Percentiles rank a stretch among this genome's conserved stretches.
Evolutionary conservation across 2,888 invertebrate species (phyloP).

Genomic region (Drosophila infuscata): DNA sequence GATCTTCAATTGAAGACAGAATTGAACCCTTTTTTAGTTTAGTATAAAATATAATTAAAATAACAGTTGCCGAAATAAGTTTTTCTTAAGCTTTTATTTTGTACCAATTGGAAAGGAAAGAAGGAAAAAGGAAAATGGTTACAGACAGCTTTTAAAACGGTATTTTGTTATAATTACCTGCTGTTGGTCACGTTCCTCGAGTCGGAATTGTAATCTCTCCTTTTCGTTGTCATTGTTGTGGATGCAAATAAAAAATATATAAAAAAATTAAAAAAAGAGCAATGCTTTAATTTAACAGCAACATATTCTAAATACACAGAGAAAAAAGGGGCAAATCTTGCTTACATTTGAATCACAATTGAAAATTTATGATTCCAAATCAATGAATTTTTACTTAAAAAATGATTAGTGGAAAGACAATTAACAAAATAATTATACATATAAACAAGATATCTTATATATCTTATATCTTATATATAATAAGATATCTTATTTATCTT

Average conservation of each 20-base stretch:
- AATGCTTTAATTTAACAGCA: not conserved
- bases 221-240: not conserved
- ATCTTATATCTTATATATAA: too few relatives aligned
- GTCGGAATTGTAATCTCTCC: conserved; percentile 47
- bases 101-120: not conserved
- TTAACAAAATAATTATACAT: not conserved
- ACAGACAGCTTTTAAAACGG: too few relatives aligned
- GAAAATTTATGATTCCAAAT: not conserved
- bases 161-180: conserved; percentile 24
- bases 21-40: too few relatives aligned
- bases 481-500: too few relatives aligned
- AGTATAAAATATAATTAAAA: too few relatives aligned
- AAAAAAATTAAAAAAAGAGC: not conserved
- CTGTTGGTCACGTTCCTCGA: conserved; percentile 33
- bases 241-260: not conserved
- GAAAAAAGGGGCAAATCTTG: not conserved
- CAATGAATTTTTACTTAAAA: not conserved
- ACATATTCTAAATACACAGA: not conserved
- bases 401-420: not conserved
- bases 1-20: too few relatives aligned
- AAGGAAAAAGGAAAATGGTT: not conserved
- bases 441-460: too few relatives aligned
- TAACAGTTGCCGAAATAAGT: too few relatives aligned
- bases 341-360: not conserved
- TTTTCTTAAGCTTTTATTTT: too few relatives aligned